Evolutionary conservation across 92 coral and sea anemone species (phyloP).

Genomic region (Palythoa grandiflora): DNA sequence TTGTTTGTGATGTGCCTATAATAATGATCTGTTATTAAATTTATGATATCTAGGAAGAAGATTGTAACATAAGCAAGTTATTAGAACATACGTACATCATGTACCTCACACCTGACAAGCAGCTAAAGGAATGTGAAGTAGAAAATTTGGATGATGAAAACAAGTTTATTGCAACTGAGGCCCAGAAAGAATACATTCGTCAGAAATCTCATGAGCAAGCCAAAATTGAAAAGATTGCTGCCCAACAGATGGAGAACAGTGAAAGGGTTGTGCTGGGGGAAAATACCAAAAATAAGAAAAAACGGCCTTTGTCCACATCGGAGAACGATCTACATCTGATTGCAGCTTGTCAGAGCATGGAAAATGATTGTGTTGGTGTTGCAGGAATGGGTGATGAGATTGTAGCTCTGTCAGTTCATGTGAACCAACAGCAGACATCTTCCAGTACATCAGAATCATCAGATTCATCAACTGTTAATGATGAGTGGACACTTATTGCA

Average conservation of each 20-base stretch:
- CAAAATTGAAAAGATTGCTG: conserved; percentile 64
- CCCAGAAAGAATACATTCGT: conserved; percentile 92
- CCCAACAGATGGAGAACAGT: conserved; percentile 63
- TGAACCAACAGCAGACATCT: conserved; percentile 60
- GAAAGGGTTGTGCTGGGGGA: conserved; percentile 56
- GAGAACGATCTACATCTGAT: conserved; percentile 80
- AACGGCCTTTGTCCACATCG: conserved; percentile 42
- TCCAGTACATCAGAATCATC: conserved; percentile 82
- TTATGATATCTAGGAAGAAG: conserved; percentile 67
- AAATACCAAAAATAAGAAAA: conserved; percentile 74
- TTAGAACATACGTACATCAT: conserved; percentile 92
- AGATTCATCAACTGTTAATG: conserved; percentile 80
- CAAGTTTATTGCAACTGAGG: conserved; percentile 89
- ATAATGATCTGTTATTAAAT: neutral
- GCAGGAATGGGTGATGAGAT: conserved; percentile 79
- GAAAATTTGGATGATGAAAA: conserved; percentile 76
- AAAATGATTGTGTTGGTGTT: conserved; percentile 85
- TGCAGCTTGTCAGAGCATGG: conserved; percentile 81
- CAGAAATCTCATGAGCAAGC: conserved; percentile 85
- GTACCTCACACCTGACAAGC: conserved; percentile 84
- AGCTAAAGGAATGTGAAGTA: conserved; percentile 84
- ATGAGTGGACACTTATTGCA: conserved; percentile 88
- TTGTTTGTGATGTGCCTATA: neutral
- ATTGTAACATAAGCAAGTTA: conserved; percentile 70
- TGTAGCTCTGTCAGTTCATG: conserved; percentile 87